Base-by-base conservation (phyloP, 2,113 vertebrate species). In the Vulpes lagopus region DNA sequence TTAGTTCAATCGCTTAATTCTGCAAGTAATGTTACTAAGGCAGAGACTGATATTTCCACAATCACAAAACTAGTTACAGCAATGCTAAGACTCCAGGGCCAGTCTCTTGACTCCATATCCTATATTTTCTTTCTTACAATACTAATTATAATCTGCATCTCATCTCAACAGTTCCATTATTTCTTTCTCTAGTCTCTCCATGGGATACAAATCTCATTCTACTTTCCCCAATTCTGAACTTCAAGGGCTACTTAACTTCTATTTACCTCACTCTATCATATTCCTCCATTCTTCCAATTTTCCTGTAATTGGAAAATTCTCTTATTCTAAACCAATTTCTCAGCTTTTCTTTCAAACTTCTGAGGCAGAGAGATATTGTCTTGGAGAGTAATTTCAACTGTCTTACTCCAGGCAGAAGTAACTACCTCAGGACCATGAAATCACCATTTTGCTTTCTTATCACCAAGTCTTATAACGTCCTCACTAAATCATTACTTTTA, bases 281-380 rank as follows among this genome's bases (percentile, higher is more conserved):
- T 43, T 74, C 27, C 14, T 11, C 38, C 49, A 85, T 79, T 96
- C 8, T 19, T 11, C 32, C 32, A 85, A 78, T 93, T 80, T 85
- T 81, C 3, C 30, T 94, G 16, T 92, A 74, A 43, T 17, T 88
- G 59, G 16, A 90, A 80, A 96, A 83, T 74, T 94, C 16, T 91
- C 80, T 95, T 92, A 92, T 25, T 90, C 65, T 71, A 86, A 69
- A 80, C 59, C 12, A 84, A 12, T 88, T 88, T 83, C 64, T 96
- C 62, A 95, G 64, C 10, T 82, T 91, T 90, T 67, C 10, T 91
- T 87, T 74, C 78, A 87, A 84, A 79, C 23, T n/a, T 88, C 57
- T 82, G 27, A 71, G 51, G 59, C 59, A 90, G 94, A 84, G 11
- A 79, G 30, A 90, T 87, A 91, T 57, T 67, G 43, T 62, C 49